A percentile compares a stretch with the other conserved stretches of the same genome.
These are phyloP conservation scores for Melanchra persicariae DNA, from an alignment of 2,888 invertebrate genomes.

Conservation along the genomic window DNA sequence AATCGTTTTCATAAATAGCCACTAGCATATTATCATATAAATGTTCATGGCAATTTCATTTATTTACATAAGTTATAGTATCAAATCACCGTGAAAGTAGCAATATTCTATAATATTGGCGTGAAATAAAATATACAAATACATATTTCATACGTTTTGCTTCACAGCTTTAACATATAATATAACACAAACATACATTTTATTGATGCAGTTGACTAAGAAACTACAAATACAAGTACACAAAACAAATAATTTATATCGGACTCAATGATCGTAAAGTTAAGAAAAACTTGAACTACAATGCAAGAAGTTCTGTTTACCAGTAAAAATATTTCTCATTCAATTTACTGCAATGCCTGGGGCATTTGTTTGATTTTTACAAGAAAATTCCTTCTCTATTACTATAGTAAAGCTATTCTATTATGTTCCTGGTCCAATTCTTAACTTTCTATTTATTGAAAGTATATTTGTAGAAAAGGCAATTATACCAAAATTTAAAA, in stretches of 20 bases:
- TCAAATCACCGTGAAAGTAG: neutral
- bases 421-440: neutral
- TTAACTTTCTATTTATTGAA: neutral
- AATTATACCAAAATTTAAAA: neutral
- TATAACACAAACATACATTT: neutral
- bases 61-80: constrained; percentile 3
- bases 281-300: neutral
- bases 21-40: neutral
- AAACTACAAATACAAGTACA: neutral
- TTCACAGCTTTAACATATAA: neutral
- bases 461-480: neutral
- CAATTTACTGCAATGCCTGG: constrained; percentile 5
- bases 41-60: neutral
- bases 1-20: neutral
- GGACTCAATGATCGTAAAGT: constrained; percentile 6
- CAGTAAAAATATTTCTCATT: constrained; percentile 11
- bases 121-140: constrained; percentile 15
- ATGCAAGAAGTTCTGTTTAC: neutral
- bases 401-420: neutral
- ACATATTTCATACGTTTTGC: neutral
- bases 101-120: neutral
- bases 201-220: neutral
- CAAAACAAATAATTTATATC: neutral
- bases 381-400: neutral
- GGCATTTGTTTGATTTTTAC: constrained; percentile 19